Percentiles rank a stretch among this genome's conserved stretches.
phyloP scores from a whole-genome alignment of 2,797 vertebrate genomes.

The Setipinna tenuifilis region DNA sequence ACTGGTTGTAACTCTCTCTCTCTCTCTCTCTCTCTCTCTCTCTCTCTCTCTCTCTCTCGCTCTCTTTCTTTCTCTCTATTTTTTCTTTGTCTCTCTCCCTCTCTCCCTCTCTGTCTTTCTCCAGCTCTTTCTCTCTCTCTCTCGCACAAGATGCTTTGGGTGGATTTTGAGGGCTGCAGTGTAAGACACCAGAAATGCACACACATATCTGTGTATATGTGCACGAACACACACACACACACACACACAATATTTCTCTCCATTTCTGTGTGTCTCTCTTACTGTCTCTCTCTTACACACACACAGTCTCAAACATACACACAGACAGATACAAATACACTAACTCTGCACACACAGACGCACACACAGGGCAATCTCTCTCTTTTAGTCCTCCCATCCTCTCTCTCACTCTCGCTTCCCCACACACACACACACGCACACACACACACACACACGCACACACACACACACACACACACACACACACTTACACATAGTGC shows the following conservation, averaged over 20 bases:
- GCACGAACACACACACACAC: background rate
- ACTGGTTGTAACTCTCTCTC: background rate
- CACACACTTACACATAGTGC: conserved; percentile 51
- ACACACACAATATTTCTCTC: background rate
- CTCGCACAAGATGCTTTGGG: background rate
- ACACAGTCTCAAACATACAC: background rate
- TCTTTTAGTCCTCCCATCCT: too few relatives aligned
- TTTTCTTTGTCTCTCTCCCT: background rate
- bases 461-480: background rate
- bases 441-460: background rate
- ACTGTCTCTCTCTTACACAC: background rate
- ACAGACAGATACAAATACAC: background rate
- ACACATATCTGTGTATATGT: background rate
- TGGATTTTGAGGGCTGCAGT: background rate
- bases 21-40: background rate
- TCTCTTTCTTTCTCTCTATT: conserved; percentile 14
- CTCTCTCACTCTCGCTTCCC: too few relatives aligned
- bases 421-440: too few relatives aligned
- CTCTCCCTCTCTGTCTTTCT: background rate
- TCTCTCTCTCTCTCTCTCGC: conserved; percentile 14
- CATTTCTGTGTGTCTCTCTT: background rate
- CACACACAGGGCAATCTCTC: too few relatives aligned
- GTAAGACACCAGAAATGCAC: background rate
- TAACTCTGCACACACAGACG: too few relatives aligned
- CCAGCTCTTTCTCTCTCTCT: background rate